A percentile compares a stretch with the other conserved stretches of the same genome.
Conservation (phyloP, 1,140 invertebrate genomes). For the Lysiphlebus fabarum region DNA sequence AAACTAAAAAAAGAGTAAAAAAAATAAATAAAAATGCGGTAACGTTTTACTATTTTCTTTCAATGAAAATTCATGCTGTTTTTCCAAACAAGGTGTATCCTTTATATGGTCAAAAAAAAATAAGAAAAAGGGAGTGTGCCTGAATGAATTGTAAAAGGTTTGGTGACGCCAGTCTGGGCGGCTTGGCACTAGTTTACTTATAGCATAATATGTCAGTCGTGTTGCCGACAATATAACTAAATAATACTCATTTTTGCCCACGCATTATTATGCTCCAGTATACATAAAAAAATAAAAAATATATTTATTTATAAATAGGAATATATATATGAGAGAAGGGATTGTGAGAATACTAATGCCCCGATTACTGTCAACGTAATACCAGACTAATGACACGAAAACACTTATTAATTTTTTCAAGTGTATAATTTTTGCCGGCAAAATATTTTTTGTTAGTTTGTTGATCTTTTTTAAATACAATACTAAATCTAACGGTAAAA, state of each 20-base stretch:
- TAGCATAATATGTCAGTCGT: too few relatives aligned
- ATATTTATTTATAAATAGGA: constrained; percentile 25
- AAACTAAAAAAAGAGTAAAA: background rate
- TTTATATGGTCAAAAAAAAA: too few relatives aligned
- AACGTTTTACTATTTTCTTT: constrained; percentile 9
- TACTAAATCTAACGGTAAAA: too few relatives aligned
- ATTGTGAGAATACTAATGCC: constrained; percentile 39
- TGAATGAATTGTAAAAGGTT: constrained; percentile 24
- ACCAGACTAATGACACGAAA: constrained; percentile 32
- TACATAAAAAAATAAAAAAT: background rate
- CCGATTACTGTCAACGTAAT: constrained; percentile 40
- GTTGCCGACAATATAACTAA: too few relatives aligned
- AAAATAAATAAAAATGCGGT: background rate
- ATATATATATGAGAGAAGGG: constrained; percentile 38
- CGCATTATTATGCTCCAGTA: background rate
- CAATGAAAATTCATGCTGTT: constrained; percentile 35
- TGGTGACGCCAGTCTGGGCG: constrained; percentile 14
- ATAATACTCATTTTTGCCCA: too few relatives aligned
- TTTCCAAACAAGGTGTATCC: constrained; percentile 36
- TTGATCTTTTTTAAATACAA: too few relatives aligned
- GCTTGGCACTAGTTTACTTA: background rate
- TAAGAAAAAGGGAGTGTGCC: constrained; percentile 1
- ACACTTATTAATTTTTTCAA: constrained; percentile 23
- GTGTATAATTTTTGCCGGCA: constrained; percentile 33
- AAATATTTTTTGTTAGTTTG: background rate